Conservation (phyloP, 2,797 vertebrate species). For the Mormyrops attenuatus region DNA sequence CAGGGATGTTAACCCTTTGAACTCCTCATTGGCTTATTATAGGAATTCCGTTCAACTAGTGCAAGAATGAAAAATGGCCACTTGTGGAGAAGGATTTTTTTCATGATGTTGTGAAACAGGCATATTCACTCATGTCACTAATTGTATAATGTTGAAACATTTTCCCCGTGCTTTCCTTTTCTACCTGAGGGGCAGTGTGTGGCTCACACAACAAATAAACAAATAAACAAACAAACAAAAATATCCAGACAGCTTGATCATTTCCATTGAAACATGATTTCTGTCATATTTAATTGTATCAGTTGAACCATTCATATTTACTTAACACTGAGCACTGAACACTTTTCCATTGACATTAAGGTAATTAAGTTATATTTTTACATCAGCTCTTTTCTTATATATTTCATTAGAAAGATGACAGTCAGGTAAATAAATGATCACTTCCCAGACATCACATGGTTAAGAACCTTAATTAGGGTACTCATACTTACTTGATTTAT, state of each 20-base stretch:
- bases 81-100: neutral
- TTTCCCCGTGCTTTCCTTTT: neutral
- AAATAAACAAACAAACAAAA: neutral
- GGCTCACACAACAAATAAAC: neutral
- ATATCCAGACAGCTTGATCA: neutral
- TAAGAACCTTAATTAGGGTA: neutral
- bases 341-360: neutral
- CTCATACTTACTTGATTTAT: neutral
- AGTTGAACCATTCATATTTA: neutral
- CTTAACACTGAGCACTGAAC: neutral
- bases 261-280: neutral
- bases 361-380: neutral
- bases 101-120: neutral
- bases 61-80: neutral
- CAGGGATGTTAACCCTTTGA: constrained; percentile 60
- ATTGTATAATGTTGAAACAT: neutral
- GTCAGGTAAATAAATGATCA: neutral
- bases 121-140: neutral
- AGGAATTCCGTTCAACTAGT: constrained; percentile 14
- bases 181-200: neutral
- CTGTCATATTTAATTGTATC: neutral
- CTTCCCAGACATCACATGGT: neutral
- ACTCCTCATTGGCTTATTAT: constrained; percentile 26
- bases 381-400: neutral
- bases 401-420: neutral